Evolutionary conservation across 1,140 invertebrate genomes (phyloP).

Genomic region (Chironomus tepperi): DNA sequence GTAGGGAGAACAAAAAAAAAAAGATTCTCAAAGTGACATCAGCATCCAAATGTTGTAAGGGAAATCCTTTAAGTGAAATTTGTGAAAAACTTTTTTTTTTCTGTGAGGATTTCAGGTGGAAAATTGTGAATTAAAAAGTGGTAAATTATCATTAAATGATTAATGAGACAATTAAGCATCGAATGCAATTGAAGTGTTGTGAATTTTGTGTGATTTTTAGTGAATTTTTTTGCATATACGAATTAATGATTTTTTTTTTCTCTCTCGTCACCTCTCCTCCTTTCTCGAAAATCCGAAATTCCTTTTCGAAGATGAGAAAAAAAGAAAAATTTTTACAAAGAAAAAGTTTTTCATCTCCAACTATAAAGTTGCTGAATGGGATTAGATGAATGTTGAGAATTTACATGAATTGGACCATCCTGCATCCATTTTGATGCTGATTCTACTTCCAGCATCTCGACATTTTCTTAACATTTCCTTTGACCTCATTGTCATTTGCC

Average conservation of each 20-base stretch:
- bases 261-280: not conserved
- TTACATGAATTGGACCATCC: too few relatives aligned
- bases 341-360: not conserved
- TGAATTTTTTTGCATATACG: not conserved
- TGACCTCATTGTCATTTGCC: not conserved
- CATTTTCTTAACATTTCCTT: not conserved
- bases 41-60: conserved; percentile 22
- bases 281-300: not conserved
- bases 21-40: not conserved
- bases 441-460: too few relatives aligned
- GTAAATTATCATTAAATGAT: not conserved
- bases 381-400: too few relatives aligned
- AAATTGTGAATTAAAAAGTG: conserved; percentile 20
- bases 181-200: not conserved
- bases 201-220: not conserved
- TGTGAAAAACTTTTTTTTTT: conserved; percentile 14
- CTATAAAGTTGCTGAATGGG: not conserved
- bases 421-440: too few relatives aligned
- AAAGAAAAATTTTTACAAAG: not conserved
- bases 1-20: not conserved
- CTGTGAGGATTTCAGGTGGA: conserved; percentile 11
- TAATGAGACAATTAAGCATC: not conserved
- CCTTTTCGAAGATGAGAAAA: not conserved
- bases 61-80: conserved; percentile 22
- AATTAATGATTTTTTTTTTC: conserved; percentile 20